A percentile compares a stretch with the other conserved stretches of the same genome.
phyloP scores from a whole-genome alignment of 2,113 vertebrate genomes.

The Clinocottus analis region DNA sequence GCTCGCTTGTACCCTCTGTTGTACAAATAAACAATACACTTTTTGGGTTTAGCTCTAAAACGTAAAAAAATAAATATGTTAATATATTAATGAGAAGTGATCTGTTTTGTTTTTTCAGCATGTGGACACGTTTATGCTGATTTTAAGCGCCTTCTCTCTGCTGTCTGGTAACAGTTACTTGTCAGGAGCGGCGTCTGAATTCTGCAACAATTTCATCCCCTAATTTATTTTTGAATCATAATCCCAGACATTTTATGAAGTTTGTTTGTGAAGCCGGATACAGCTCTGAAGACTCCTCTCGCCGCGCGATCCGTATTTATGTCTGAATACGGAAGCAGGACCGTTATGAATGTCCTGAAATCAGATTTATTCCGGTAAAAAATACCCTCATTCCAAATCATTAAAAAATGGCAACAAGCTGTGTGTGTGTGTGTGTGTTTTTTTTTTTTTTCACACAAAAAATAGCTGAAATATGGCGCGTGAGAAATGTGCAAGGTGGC shows the following conservation, averaged over 20 bases:
- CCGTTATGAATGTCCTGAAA: slow-evolving; percentile 74
- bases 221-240: slow-evolving; percentile 8
- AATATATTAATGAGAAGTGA: slow-evolving; percentile 26
- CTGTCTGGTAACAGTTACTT: slow-evolving; percentile 85
- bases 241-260: slow-evolving; percentile 47
- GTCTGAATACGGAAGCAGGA: slow-evolving; percentile 50
- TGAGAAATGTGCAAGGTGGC: slow-evolving; percentile 80
- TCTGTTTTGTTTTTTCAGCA: neutral
- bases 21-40: neutral
- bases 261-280: slow-evolving; percentile 54
- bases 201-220: slow-evolving; percentile 10
- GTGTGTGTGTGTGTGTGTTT: too few relatives aligned
- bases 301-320: slow-evolving; percentile 53
- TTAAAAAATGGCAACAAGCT: slow-evolving; percentile 77
- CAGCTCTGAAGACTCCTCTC: slow-evolving; percentile 50
- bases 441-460: slow-evolving; percentile 43
- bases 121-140: slow-evolving; percentile 30
- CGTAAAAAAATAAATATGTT: neutral
- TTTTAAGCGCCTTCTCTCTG: slow-evolving; percentile 60
- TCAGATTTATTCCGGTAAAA: slow-evolving; percentile 70
- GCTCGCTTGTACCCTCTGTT: neutral
- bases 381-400: slow-evolving; percentile 72
- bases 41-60: slow-evolving; percentile 9
- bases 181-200: slow-evolving; percentile 75
- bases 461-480: slow-evolving; percentile 72